phyloP scores from a whole-genome alignment of 2,113 vertebrate species.

The Aplodontia rufa region DNA sequence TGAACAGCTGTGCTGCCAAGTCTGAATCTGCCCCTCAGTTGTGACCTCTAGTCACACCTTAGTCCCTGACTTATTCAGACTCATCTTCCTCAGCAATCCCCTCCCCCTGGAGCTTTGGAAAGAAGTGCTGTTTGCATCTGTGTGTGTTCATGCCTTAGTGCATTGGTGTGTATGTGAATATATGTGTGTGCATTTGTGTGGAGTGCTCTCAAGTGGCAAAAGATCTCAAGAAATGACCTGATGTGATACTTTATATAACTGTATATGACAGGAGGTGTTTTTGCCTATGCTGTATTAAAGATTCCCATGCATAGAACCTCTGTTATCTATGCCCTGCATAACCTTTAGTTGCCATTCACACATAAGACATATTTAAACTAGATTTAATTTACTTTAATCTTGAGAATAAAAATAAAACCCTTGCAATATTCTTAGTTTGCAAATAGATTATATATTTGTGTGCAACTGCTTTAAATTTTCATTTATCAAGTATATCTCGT shows the following conservation, averaged over 20 bases:
- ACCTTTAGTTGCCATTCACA: constrained; percentile 6
- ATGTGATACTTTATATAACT: not conserved
- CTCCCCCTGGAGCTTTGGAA: not conserved
- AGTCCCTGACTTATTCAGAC: not conserved
- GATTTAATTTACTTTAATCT: not conserved
- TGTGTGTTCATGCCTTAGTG: not conserved
- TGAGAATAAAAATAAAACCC: not conserved
- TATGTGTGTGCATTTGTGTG: not conserved
- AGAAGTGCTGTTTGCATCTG: not conserved
- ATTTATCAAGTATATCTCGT: not conserved
- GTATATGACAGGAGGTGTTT: not conserved
- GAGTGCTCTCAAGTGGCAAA: not conserved
- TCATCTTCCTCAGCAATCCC: not conserved
- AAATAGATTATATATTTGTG: not conserved
- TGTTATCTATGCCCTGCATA: not conserved
- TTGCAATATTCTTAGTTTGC: not conserved
- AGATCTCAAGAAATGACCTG: not conserved
- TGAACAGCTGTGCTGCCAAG: not conserved
- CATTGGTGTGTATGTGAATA: not conserved
- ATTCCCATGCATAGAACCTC: not conserved
- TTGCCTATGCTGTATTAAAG: not conserved
- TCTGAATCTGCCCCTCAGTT: not conserved
- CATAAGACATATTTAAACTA: not conserved
- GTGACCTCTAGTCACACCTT: too few species aligned
- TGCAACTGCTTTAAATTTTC: not conserved